Evolutionary conservation across 2,888 invertebrate species (phyloP).

Genomic region (Thereva nobilitata): DNA sequence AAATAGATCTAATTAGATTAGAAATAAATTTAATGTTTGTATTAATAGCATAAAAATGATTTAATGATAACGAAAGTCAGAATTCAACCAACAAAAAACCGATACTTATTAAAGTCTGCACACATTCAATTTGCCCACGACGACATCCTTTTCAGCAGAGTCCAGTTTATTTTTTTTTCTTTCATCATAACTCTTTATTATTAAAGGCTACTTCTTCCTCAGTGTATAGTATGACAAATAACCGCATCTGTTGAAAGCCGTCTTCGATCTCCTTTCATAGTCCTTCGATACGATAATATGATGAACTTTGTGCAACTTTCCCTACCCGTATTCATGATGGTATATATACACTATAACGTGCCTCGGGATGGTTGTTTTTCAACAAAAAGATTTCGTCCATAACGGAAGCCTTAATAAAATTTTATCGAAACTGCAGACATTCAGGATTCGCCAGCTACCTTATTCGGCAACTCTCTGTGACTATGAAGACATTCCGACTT

Average conservation of each 20-base stretch:
- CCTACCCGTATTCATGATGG: constrained; percentile 23
- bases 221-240: constrained; percentile 21
- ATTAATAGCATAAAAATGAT: too few relatives aligned
- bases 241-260: constrained; percentile 31
- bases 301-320: constrained; percentile 31
- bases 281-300: constrained; percentile 29
- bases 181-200: background rate
- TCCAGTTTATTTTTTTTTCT: too few relatives aligned
- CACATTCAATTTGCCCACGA: too few relatives aligned
- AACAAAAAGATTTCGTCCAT: constrained; percentile 49
- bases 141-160: too few relatives aligned
- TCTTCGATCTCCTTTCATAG: constrained; percentile 8
- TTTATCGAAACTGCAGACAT: constrained; percentile 57
- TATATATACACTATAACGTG: constrained; percentile 9
- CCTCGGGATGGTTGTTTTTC: constrained; percentile 41
- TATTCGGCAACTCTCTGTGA: constrained; percentile 19
- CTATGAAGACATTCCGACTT: constrained; percentile 23
- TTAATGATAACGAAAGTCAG: too few relatives aligned
- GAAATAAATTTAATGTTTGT: too few relatives aligned
- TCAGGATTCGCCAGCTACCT: constrained; percentile 24
- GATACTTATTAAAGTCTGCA: too few relatives aligned
- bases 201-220: background rate
- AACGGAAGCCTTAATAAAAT: constrained; percentile 56
- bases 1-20: too few relatives aligned
- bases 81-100: too few relatives aligned